These are phyloP conservation scores for Cryptosula pallasiana DNA, from an alignment of 2,888 invertebrate species.

Conservation along the genomic window DNA sequence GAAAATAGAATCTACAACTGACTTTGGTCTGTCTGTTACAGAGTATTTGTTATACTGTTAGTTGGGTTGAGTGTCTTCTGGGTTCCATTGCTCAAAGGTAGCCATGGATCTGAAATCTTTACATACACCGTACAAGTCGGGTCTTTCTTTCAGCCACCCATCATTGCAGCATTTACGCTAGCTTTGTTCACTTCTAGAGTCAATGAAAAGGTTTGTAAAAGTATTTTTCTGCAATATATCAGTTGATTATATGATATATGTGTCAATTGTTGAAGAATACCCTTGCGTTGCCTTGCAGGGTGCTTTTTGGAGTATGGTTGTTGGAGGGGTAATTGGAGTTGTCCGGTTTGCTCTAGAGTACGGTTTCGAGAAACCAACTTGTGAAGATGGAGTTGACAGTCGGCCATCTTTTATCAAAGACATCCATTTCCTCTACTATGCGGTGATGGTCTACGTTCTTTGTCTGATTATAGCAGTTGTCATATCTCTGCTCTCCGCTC, in stretches of 20 bases:
- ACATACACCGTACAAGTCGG: constrained; percentile 59
- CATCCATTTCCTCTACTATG: constrained; percentile 57
- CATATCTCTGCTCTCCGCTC: constrained; percentile 55
- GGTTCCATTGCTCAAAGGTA: constrained; percentile 57
- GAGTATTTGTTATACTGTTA: constrained; percentile 44
- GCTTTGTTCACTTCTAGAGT: constrained; percentile 56
- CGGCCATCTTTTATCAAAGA: constrained; percentile 43
- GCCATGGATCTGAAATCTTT: constrained; percentile 55
- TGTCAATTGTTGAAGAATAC: too few relatives aligned
- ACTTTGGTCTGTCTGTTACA: constrained; percentile 28
- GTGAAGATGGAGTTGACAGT: constrained; percentile 49
- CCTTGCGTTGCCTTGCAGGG: constrained; percentile 50
- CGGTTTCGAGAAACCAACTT: constrained; percentile 49
- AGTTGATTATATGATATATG: too few relatives aligned
- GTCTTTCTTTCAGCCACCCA: constrained; percentile 58
- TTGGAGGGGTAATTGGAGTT: constrained; percentile 56
- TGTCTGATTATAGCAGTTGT: constrained; percentile 48
- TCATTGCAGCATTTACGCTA: constrained; percentile 57
- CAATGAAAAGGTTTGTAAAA: constrained; percentile 56
- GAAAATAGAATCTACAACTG: not conserved
- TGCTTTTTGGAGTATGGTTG: constrained; percentile 59
- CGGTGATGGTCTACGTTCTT: constrained; percentile 56
- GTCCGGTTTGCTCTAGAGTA: constrained; percentile 58
- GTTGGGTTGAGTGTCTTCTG: constrained; percentile 46
- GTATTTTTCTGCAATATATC: too few relatives aligned